These are phyloP conservation scores for Ophion ellenae DNA, from an alignment of 2,888 invertebrate species.

Conservation along the genomic window DNA sequence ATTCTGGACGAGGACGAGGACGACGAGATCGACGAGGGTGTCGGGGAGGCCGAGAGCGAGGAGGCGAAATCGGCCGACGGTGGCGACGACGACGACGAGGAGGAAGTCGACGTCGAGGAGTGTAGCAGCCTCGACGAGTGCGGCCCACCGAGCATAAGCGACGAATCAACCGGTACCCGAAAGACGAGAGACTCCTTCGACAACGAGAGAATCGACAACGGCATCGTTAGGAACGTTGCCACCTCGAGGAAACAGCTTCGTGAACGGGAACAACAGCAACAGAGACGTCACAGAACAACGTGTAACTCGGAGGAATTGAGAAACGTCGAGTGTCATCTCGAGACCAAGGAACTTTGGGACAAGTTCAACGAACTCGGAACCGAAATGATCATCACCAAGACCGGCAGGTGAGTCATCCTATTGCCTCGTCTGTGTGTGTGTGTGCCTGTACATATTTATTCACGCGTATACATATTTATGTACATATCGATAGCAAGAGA, in stretches of 20 bases:
- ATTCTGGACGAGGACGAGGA: conserved; percentile 84
- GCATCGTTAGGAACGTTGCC: conserved; percentile 82
- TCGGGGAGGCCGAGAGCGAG: conserved; percentile 84
- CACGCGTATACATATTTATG: conserved; percentile 4
- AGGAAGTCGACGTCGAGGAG: conserved; percentile 87
- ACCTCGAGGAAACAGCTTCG: conserved; percentile 59
- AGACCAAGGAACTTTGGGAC: conserved; percentile 99
- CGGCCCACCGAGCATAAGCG: conserved; percentile 77
- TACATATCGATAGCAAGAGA: conserved; percentile 31
- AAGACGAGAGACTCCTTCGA: conserved; percentile 45
- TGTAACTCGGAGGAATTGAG: conserved; percentile 88
- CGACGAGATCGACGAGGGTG: conserved; percentile 85
- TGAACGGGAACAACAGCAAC: conserved; percentile 74
- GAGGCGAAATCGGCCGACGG: conserved; percentile 79
- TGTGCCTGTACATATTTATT: neutral
- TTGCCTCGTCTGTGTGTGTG: neutral
- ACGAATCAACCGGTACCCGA: conserved; percentile 66
- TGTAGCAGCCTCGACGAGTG: conserved; percentile 86
- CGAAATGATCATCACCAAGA: conserved; percentile 98
- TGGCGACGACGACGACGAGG: conserved; percentile 84
- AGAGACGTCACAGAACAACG: conserved; percentile 80
- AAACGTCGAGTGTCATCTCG: conserved; percentile 92
- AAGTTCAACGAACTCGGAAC: conserved; percentile 97
- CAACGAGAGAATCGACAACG: conserved; percentile 37
- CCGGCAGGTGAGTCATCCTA: conserved; percentile 87